Evolutionary conservation across 2,888 invertebrate species (phyloP), one percentile per base, ranked within the genome.

Genomic region (Phyto melanocephala): DNA sequence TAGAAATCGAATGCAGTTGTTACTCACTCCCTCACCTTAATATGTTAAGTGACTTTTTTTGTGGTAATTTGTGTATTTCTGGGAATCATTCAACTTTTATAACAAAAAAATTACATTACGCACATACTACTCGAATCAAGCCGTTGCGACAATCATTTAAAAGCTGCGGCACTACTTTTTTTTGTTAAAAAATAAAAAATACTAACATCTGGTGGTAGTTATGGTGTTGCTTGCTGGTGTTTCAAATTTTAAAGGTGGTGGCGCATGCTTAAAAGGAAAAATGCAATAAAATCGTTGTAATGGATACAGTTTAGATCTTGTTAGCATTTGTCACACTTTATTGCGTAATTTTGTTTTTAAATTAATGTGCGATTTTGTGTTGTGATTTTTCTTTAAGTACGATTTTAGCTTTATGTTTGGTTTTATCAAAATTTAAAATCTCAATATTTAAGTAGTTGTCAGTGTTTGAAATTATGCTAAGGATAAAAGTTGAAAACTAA

Each of bases 11-110:
- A 68, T 28, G 45, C 54, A 54, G 33, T 54, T 56, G 65, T 17
- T 67, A 75, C 75, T n/a, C n/a, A n/a, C n/a, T 65, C 75, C 75
- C 75, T 75, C 75, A 65, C 54, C 8, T 52, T 56, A 8, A 50
- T 6, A 15, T 42, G n/a, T 54, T 13, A 42, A 76, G 8, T 47
- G 45, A 60, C 28, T 77, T 62, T n/a, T n/a, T n/a, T 22, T 47
- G n/a, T 33, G n/a, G 8, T n/a, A 63, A 47, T 33, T 60, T 45
- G 67, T 35, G 47, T 40, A 40, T 45, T 40, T 68, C 24, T n/a
- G n/a, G n/a, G n/a, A n/a, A n/a, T n/a, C n/a, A n/a, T n/a, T n/a
- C n/a, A n/a, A 40, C 17, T 13, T 28, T 50, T 33, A n/a, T n/a
- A n/a, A n/a, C n/a, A n/a, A n/a, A n/a, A n/a, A 20, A 40, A 33